Evolutionary conservation across 2,888 invertebrate genomes (phyloP).

Genomic region (Dasypogon diadema): DNA sequence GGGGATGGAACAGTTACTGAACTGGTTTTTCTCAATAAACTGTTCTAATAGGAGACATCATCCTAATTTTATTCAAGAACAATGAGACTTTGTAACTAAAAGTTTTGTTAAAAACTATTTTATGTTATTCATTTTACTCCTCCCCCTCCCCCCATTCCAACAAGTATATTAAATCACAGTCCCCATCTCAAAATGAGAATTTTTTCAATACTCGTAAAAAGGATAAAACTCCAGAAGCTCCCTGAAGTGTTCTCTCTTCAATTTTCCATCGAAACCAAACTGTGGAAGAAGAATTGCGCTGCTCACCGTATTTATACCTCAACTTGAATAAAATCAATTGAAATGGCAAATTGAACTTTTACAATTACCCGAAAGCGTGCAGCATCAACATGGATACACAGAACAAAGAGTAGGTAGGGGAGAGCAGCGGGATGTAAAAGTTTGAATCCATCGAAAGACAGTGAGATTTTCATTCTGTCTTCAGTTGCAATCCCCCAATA

Average conservation of each 20-base stretch:
- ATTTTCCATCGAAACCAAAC: constrained; percentile 4
- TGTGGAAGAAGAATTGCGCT: constrained; percentile 4
- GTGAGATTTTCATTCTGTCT: constrained; percentile 25
- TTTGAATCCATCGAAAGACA: constrained; percentile 38
- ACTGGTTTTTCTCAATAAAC: too few species aligned
- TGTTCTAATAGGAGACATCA: too few species aligned
- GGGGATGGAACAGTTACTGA: too few species aligned
- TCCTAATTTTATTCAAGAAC: too few species aligned
- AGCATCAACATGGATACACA: constrained; percentile 20
- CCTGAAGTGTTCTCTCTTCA: not conserved
- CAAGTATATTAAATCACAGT: not conserved
- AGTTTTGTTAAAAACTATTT: too few species aligned
- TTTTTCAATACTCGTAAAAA: constrained; percentile 13
- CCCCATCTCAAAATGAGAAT: constrained; percentile 9
- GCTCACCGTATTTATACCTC: not conserved
- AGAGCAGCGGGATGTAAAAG: constrained; percentile 19
- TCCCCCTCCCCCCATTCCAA: not conserved
- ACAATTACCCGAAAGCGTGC: constrained; percentile 44
- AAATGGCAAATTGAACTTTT: constrained; percentile 50
- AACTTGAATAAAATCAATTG: constrained; percentile 42
- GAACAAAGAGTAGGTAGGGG: too few species aligned
- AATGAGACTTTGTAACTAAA: too few species aligned
- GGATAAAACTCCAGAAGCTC: not conserved
- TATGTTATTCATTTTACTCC: not conserved
- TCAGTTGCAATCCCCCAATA: not conserved